Evolutionary conservation across 2,113 vertebrate genomes (phyloP), one percentile per base, ranked within the genome.

Genomic region (Emydocephalus ijimae): DNA sequence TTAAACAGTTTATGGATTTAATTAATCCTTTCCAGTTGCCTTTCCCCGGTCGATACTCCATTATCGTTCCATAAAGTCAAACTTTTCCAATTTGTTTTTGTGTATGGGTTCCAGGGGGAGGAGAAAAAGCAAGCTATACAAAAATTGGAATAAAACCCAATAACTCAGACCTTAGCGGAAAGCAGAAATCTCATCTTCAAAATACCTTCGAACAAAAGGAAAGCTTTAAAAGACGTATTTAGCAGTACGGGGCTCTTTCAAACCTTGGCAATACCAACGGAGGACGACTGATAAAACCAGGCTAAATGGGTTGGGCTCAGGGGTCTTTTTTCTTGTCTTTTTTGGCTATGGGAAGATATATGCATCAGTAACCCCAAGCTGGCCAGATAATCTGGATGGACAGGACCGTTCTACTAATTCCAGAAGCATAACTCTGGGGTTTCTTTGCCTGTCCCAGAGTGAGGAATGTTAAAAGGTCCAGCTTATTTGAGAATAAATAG

Each of bases 1-100:
- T 61, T 93, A 92, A 55, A 23, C 24, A 90, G 91, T 91, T 94
- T 96, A 93, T 87, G 92, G 95, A 74, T 92, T 91, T 92, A 59
- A 48, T 85, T 23, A 2, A 43, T 12, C 34, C 15, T 45, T 24
- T 23, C 43, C 8, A 6, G 10, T 26, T 15, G 4, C 1, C 59
- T 18, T 5, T 3, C 20, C 57, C 39, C 21, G 2, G 7, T 26
- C 21, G 43, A 61, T 45, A 43, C 64, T 6, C 92, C 23, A 88
- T 94, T 94, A 92, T n/a, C 39, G 94, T 10, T 45, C 24, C 89
- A 26, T 14, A 85, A 55, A 92, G 93, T 54, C 89, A 94, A 24
- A 54, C 11, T 52, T 14, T 29, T 50, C 26, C 86, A 52, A 52
- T 50, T 29, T 1, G 26, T 50, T 87, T 87, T 29, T 12, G 85